phyloP scores from a whole-genome alignment of 2,113 vertebrate species.

The Malurus elegans region DNA sequence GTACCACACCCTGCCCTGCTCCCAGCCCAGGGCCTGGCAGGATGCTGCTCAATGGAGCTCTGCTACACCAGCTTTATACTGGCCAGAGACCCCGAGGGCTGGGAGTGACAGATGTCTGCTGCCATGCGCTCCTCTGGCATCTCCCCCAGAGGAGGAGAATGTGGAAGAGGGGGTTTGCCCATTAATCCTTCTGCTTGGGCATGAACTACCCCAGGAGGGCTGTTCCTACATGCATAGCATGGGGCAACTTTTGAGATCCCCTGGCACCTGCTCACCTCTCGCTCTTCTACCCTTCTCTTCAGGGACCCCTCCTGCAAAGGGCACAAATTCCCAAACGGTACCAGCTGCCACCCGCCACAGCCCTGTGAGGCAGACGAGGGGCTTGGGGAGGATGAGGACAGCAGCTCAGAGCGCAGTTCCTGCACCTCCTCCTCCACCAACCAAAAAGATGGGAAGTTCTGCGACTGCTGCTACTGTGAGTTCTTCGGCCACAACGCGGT shows the following conservation, averaged over 20 bases:
- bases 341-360: conserved; percentile 83
- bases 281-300: background rate
- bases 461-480: conserved; percentile 99
- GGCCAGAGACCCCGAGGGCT: background rate
- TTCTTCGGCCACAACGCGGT: conserved; percentile 99
- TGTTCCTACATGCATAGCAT: background rate
- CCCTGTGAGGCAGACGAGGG: conserved; percentile 90
- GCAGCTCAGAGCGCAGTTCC: conserved; percentile 97
- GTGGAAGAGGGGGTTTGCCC: background rate
- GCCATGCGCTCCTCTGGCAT: background rate
- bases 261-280: background rate
- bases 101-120: background rate
- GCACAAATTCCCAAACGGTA: conserved; percentile 91
- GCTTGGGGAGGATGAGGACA: conserved; percentile 93
- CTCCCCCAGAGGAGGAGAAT: background rate
- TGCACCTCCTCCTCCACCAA: conserved; percentile 96
- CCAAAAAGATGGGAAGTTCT: conserved; percentile 98
- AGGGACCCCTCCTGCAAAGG: conserved; percentile 96
- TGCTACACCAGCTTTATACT: background rate
- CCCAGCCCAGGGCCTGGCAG: background rate
- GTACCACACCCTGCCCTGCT: background rate
- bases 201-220: background rate
- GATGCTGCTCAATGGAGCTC: background rate
- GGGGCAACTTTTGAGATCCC: background rate
- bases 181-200: background rate